phyloP scores from a whole-genome alignment of 2,888 invertebrate species.

The Acronicta psi region DNA sequence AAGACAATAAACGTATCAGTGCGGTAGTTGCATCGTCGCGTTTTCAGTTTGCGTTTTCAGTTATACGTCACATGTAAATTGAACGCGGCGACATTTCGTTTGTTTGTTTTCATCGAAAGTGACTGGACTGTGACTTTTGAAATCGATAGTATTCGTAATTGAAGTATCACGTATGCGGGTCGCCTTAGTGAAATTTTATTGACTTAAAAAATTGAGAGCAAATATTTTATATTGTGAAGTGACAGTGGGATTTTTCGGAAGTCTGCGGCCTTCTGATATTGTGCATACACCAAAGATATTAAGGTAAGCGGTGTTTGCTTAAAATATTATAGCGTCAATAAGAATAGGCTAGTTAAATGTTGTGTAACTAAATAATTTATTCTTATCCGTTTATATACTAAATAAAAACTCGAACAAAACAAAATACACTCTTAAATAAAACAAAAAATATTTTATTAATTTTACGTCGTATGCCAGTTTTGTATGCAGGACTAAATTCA shows the following conservation, averaged over 20 bases:
- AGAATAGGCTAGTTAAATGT: constrained; percentile 42
- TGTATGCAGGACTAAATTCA: neutral
- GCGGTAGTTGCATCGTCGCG: constrained; percentile 60
- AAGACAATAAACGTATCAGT: constrained; percentile 64
- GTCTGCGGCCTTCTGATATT: constrained; percentile 55
- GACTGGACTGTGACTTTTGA: constrained; percentile 83
- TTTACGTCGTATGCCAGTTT: neutral
- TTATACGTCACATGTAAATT: constrained; percentile 74
- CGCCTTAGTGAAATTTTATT: constrained; percentile 70
- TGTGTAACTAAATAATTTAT: constrained; percentile 26
- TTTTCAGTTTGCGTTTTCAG: constrained; percentile 82
- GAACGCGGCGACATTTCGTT: constrained; percentile 62
- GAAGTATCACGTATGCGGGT: constrained; percentile 68
- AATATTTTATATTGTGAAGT: constrained; percentile 74
- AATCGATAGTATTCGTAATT: constrained; percentile 76
- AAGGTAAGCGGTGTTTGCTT: constrained; percentile 75
- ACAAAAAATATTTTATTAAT: neutral
- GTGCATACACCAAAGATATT: constrained; percentile 80
- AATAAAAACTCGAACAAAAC: constrained; percentile 18
- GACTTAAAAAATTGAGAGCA: constrained; percentile 67
- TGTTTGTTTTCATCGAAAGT: constrained; percentile 81
- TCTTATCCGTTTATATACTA: constrained; percentile 24
- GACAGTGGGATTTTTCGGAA: constrained; percentile 80
- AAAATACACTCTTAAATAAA: neutral
- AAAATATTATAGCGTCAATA: constrained; percentile 39